Conservation (phyloP, 2,888 invertebrate genomes). For the Machimus atricapillus region DNA sequence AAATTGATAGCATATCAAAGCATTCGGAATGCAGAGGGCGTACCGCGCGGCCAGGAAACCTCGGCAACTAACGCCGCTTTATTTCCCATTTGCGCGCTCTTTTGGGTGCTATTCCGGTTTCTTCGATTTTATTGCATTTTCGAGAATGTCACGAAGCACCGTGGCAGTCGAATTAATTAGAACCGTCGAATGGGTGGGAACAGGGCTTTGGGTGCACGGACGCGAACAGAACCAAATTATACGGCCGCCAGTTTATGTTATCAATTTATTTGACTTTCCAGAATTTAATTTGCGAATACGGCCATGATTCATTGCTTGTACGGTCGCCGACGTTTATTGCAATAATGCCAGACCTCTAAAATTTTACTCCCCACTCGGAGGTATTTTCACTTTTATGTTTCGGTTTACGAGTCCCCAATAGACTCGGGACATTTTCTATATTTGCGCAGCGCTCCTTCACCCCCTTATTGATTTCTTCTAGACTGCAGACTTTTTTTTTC, state of each 20-base stretch:
- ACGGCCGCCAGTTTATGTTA: background rate
- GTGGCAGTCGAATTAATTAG: conserved; percentile 24
- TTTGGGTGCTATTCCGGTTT: conserved; percentile 18
- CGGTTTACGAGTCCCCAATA: background rate
- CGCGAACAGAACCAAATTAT: conserved; percentile 4
- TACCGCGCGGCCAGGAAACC: background rate
- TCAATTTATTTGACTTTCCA: background rate
- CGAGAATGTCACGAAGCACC: background rate
- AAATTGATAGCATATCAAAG: conserved; percentile 37
- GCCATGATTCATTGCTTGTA: background rate
- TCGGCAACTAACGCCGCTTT: background rate
- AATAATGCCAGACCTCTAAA: background rate
- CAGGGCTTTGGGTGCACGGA: background rate
- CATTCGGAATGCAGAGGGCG: conserved; percentile 12
- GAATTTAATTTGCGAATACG: background rate
- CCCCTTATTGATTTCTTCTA: background rate
- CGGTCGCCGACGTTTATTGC: background rate
- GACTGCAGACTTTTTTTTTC: background rate
- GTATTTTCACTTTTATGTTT: background rate
- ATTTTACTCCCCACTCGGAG: background rate
- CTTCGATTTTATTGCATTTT: conserved; percentile 38
- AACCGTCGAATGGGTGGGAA: background rate
- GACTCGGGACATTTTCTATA: background rate
- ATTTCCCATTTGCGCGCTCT: background rate
- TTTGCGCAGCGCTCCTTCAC: background rate